Base-by-base conservation (phyloP, 2,888 invertebrate species). In the Dexiosoma caninum region DNA sequence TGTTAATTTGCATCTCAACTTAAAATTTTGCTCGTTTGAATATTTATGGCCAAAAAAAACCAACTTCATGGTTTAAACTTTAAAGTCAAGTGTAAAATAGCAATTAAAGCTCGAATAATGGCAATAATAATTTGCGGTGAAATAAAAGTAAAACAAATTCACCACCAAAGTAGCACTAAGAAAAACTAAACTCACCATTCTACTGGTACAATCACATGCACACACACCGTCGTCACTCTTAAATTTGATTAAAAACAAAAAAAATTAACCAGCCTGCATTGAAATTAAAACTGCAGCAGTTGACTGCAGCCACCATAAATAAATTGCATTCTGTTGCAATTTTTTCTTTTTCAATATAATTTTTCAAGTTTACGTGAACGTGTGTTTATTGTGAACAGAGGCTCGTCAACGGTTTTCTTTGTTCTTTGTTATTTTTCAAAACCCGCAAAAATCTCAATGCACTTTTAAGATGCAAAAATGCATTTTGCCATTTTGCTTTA, bases 51-150 rank as follows among this genome's bases (percentile, higher is more conserved):
- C 2, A n/a, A 23, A 49, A 40, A 14, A 42, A 23, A 1, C n/a
- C n/a, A n/a, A 14, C 64, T 71, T 27, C 37, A 27, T 16, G 66
- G 30, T 71, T 71, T 46, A 75, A 40, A 60, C 49, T 51, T 62
- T 82, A 83, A 83, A 83, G 83, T 84, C 84, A 84, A 84, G 83
- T 84, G 82, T 83, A 83, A 83, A 82, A 57, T 76, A 40, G 55
- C 55, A 72, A 81, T 79, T 82, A 53, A 72, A 78, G 42, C 70
- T 16, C 60, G 66, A 55, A 62, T 16, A 62, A 42, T 35, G 16
- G 16, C 32, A 44, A 37, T 35, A 19, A 16, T 21, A 35, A 7
- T 32, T 23, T 12, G 30, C 57, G 37, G 23, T 35, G 9, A 14
- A 55, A 49, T 37, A 51, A 12, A 37, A 27, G 1, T 14, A 46